Base-by-base conservation (phyloP, 2,888 invertebrate species). In the Enoplolaimus lenunculus region DNA sequence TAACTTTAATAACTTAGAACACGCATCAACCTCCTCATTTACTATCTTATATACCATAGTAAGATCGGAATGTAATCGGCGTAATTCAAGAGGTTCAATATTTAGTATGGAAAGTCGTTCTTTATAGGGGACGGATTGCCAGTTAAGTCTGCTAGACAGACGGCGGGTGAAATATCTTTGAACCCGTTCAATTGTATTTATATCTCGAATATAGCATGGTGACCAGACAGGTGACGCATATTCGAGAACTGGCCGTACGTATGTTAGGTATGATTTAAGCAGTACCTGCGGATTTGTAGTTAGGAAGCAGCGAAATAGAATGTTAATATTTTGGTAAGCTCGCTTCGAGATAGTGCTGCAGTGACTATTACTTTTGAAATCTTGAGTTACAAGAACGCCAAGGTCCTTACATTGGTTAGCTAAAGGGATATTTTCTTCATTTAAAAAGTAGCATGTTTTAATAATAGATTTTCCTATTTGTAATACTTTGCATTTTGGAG, bases 201-300 rank as follows among this genome's bases (percentile, higher is more conserved):
- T 60, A 60, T 68, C 60, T 13, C 21, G n/a, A 2, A 2, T 3
- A 65, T 13, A 26, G 59, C 60, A 60, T 3, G 68, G 68, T 7
- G 26, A 30, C 68, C 68, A 68, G 30, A 68, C 68, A 60, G 29
- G 26, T 7, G 60, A 62, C 26, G 26, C 26, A 68, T 68, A 68
- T 60, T 68, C 68, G 3, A 68, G 28, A 62, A 68, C 26, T 68
- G 68, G 68, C 60, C 68, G 45, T 21, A 68, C 68, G 26, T 62
- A 62, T 30, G 26, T 62, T 26, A 7, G 28, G 31, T 13, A 62
- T 33, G 31, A 30, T 13, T 29, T 7, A 13, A 26, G 13, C 26
- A 62, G 31, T 30, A 62, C 28, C 26, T 7, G 28, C n/a, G 13
- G 7, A 33, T 62, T 33, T 13, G 30, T 7, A 7, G 13, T 30